These are phyloP conservation scores for Helicoverpa assulta DNA, from an alignment of 2,888 invertebrate species.

Conservation along the genomic window DNA sequence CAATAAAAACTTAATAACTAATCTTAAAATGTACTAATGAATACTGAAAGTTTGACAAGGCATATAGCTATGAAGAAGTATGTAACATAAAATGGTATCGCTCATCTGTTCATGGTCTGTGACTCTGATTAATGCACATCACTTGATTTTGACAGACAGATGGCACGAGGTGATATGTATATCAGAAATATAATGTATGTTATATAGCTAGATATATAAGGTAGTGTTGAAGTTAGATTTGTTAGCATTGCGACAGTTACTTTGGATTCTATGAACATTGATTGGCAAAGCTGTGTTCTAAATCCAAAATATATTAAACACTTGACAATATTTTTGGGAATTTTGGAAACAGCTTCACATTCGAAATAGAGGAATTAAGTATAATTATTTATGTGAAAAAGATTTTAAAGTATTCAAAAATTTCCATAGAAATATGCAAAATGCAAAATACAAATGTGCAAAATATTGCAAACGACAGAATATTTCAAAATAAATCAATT, in stretches of 20 bases:
- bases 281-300: no score
- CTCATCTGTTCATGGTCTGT: constrained; percentile 45
- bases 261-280: no score
- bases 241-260: no score
- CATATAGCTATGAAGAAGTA: not conserved
- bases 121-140: constrained; percentile 54
- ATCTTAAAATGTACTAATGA: not conserved
- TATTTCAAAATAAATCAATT: constrained; percentile 4
- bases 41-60: not conserved
- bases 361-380: constrained; percentile 23
- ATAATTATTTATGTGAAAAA: constrained; percentile 20
- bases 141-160: constrained; percentile 40
- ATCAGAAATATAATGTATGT: constrained; percentile 15
- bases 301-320: no score
- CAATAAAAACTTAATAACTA: no score
- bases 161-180: constrained; percentile 24
- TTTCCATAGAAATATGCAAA: no score
- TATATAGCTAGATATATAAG: not conserved
- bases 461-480: not conserved
- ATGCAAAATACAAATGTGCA: no score
- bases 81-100: constrained; percentile 8
- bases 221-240: no score
- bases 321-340: no score
- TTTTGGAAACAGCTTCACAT: no score
- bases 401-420: not conserved